phyloP scores from a whole-genome alignment of 2,797 vertebrate species.

The Thaleichthys pacificus region DNA sequence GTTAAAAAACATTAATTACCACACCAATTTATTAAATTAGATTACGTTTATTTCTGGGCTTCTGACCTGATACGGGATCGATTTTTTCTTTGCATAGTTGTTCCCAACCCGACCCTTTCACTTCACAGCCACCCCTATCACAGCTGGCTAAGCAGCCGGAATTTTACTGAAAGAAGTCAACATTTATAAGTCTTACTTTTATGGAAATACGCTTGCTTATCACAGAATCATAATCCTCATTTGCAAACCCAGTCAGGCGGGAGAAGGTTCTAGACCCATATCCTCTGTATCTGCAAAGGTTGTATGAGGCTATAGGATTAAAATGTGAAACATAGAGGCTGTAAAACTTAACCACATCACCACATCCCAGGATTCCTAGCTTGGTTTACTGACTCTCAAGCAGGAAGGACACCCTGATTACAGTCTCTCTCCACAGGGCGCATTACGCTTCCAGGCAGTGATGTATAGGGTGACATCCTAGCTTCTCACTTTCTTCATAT shows the following conservation, averaged over 20 bases:
- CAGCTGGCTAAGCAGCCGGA: too few species aligned
- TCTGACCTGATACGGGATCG: slow-evolving; percentile 51
- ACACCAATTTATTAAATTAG: slow-evolving; percentile 63
- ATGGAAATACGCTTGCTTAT: too few species aligned
- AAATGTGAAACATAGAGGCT: slow-evolving; percentile 8
- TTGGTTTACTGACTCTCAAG: slow-evolving; percentile 59
- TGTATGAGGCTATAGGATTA: not conserved
- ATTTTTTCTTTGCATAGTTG: slow-evolving; percentile 35
- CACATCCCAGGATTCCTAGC: slow-evolving; percentile 32
- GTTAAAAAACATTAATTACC: slow-evolving; percentile 60
- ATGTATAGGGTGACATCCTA: too few species aligned
- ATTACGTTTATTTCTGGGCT: slow-evolving; percentile 52
- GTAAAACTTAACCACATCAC: slow-evolving; percentile 31
- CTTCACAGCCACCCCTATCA: not conserved
- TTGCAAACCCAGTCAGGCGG: too few species aligned
- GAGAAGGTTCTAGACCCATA: too few species aligned
- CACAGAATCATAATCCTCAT: too few species aligned
- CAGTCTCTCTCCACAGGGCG: slow-evolving; percentile 22
- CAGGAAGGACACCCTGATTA: slow-evolving; percentile 48
- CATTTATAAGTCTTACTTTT: not conserved
- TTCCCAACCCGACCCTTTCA: not conserved
- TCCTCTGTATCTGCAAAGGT: too few species aligned
- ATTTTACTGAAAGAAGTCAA: too few species aligned
- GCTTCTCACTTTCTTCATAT: too few species aligned
- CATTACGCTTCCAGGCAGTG: too few species aligned